Percentiles rank a stretch among this genome's conserved stretches.
Conservation (phyloP, 2,888 invertebrate genomes). For the Falcaria lacertinaria region DNA sequence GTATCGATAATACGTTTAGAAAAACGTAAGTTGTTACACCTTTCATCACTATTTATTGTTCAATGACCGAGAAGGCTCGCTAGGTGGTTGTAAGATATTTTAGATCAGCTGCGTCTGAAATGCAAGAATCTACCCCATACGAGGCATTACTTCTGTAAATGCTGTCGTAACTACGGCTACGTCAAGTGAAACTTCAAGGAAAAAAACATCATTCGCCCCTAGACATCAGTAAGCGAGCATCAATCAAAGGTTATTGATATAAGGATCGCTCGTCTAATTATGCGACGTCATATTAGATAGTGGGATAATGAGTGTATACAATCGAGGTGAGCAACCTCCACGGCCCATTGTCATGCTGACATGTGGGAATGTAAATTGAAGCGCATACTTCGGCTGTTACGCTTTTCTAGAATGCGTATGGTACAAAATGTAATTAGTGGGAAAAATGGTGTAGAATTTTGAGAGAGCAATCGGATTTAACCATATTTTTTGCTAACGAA, state of each 20-base stretch:
- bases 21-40: too few species aligned
- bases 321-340: constrained; percentile 69
- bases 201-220: not conserved
- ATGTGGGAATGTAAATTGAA: constrained; percentile 56
- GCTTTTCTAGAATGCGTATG: constrained; percentile 7
- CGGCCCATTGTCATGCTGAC: constrained; percentile 56
- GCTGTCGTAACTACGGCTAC: too few species aligned
- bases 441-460: not conserved
- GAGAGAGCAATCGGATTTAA: not conserved
- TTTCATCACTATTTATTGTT: too few species aligned
- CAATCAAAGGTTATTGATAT: constrained; percentile 19
- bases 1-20: too few species aligned
- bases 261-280: constrained; percentile 57
- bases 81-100: too few species aligned
- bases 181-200: too few species aligned
- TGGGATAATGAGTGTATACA: too few species aligned
- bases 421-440: constrained; percentile 11
- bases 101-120: too few species aligned
- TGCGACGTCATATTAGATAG: constrained; percentile 61
- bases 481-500: too few species aligned
- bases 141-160: too few species aligned
- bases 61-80: too few species aligned
- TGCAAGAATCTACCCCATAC: too few species aligned
- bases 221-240: constrained; percentile 9
- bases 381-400: constrained; percentile 33